Evolutionary conservation across 2,888 invertebrate species (phyloP).

Genomic region (Papilio gigon): DNA sequence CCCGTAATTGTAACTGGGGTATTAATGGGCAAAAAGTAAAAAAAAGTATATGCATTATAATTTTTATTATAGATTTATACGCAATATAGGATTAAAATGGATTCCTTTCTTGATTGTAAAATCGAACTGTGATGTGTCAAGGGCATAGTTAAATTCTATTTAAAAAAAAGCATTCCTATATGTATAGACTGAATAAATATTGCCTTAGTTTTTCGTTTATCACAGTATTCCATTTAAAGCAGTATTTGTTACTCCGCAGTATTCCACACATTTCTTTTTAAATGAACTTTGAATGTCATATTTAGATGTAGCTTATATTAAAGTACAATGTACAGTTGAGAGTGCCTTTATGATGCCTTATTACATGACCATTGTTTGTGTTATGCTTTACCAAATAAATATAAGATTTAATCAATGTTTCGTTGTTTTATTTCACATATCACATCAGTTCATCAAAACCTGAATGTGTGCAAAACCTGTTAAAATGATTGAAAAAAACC

Average conservation of each 20-base stretch:
- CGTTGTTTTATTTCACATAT: conserved; percentile 39
- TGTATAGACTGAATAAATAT: conserved; percentile 46
- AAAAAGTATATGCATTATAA: conserved; percentile 25
- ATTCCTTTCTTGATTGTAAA: conserved; percentile 38
- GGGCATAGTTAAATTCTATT: conserved; percentile 25
- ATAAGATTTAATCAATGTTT: conserved; percentile 44
- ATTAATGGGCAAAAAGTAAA: conserved; percentile 17
- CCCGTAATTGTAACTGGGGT: conserved; percentile 18
- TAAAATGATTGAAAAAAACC: too few relatives aligned
- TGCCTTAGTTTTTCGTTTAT: conserved; percentile 37
- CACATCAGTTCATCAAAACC: too few relatives aligned
- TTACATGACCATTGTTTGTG: conserved; percentile 54
- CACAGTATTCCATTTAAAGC: conserved; percentile 44
- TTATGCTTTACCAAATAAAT: conserved; percentile 62
- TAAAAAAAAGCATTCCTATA: conserved; percentile 43
- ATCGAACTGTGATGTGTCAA: conserved; percentile 47
- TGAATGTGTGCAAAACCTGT: too few relatives aligned
- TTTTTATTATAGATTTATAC: conserved; percentile 36
- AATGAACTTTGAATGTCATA: conserved; percentile 40
- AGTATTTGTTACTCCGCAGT: conserved; percentile 50
- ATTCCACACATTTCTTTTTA: conserved; percentile 64
- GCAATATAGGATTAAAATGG: conserved; percentile 40
- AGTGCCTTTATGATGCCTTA: conserved; percentile 64
- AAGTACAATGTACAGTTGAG: conserved; percentile 60
- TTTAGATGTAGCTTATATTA: conserved; percentile 47